phyloP scores from a whole-genome alignment of 1,140 invertebrate species.

The Drosophila ananassae region DNA sequence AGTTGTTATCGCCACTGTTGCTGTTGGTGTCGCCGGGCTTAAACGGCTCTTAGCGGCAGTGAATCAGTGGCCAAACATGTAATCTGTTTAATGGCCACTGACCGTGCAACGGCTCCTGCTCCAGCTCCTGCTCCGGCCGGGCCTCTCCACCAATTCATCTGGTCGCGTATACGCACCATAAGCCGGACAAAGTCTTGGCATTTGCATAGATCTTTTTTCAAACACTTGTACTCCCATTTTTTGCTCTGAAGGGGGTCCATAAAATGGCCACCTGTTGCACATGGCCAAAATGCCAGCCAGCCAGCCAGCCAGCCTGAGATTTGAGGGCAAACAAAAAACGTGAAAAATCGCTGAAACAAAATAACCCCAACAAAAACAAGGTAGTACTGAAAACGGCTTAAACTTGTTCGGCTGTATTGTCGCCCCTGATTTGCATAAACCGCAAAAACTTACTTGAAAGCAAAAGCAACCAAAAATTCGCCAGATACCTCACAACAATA shows the following conservation, averaged over 20 bases:
- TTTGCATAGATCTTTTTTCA: slow-evolving; percentile 42
- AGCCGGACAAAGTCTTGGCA: slow-evolving; percentile 21
- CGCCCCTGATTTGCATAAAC: slow-evolving; percentile 39
- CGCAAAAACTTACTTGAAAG: slow-evolving; percentile 7
- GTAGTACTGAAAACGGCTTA: slow-evolving; percentile 24
- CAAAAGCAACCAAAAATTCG: slow-evolving; percentile 30
- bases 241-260: slow-evolving; percentile 3
- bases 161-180: slow-evolving; percentile 39
- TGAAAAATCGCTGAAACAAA: slow-evolving; percentile 39
- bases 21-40: slow-evolving; percentile 57
- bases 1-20: slow-evolving; percentile 56
- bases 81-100: slow-evolving; percentile 73
- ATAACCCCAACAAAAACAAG: slow-evolving; percentile 31
- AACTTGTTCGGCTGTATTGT: slow-evolving; percentile 40
- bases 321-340: slow-evolving; percentile 42
- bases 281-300: slow-evolving; percentile 21
- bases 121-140: background rate
- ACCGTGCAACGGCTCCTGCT: slow-evolving; percentile 24
- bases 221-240: slow-evolving; percentile 16
- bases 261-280: slow-evolving; percentile 62
- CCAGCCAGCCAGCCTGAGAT: slow-evolving; percentile 18
- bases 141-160: slow-evolving; percentile 2
- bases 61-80: slow-evolving; percentile 63
- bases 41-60: slow-evolving; percentile 70
- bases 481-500: slow-evolving; percentile 42